These are phyloP conservation scores for Diphyllodes magnificus DNA, from an alignment of 2,113 vertebrate species.

Conservation along the genomic window DNA sequence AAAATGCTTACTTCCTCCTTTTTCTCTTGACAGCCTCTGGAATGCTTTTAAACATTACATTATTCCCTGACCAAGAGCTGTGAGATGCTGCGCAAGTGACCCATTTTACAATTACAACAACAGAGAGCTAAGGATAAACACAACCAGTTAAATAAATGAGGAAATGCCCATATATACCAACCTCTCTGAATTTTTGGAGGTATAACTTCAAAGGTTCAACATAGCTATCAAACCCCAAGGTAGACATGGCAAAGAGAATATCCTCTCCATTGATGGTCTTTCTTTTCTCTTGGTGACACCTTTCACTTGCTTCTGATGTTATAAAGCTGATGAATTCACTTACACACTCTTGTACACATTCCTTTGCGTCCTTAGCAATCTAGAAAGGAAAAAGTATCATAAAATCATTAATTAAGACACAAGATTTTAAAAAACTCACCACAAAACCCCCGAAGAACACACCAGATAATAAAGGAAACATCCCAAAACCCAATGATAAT, in stretches of 20 bases:
- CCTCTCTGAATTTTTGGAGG: conserved; percentile 98
- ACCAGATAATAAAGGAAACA: neutral
- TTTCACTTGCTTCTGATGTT: conserved; percentile 95
- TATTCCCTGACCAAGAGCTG: neutral
- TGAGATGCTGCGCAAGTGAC: neutral
- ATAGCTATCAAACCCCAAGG: conserved; percentile 96
- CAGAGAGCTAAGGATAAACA: neutral
- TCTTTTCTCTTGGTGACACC: conserved; percentile 97
- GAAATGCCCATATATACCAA: conserved; percentile 45
- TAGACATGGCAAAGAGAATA: conserved; percentile 99
- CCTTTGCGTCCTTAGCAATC: conserved; percentile 98
- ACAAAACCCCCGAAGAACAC: neutral
- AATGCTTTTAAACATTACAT: neutral
- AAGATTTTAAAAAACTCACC: neutral
- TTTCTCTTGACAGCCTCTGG: neutral
- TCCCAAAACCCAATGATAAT: neutral
- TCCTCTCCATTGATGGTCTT: conserved; percentile 99
- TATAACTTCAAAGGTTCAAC: conserved; percentile 97
- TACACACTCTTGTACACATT: conserved; percentile 97
- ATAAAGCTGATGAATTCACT: conserved; percentile 99
- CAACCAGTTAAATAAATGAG: neutral
- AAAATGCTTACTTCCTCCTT: neutral
- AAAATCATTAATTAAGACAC: neutral
- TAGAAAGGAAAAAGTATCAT: conserved; percentile 39
- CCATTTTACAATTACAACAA: neutral